Evolutionary conservation across 2,113 vertebrate species (phyloP), one percentile per base, ranked within the genome.

Genomic region (Edolisoma coerulescens): DNA sequence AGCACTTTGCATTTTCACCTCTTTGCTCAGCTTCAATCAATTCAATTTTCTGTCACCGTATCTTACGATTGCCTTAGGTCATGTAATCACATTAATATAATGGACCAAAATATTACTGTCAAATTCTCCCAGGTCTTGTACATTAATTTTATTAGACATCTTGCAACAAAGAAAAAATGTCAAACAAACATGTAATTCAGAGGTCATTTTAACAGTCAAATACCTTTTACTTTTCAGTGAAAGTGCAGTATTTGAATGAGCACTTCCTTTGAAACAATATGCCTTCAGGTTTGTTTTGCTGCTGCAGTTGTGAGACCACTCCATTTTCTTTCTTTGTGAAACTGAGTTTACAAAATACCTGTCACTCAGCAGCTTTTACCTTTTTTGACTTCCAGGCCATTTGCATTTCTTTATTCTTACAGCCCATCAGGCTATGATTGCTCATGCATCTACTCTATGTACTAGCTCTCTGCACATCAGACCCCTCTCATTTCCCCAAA

Each of bases 141-240:
- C 9, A 24, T 37, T 64, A 56, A 61, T 63, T 95, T 95, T 97
- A 97, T 96, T 97, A 90, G 77, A 67, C 60, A 81, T n/a, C 53
- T 79, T 67, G 39, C 63, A 92, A 93, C 77, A 75, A 89, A 73
- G 47, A 73, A 90, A 87, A 94, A 47, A 84, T 7, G 11, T 41
- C 32, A 42, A 93, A 73, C 57, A 88, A 90, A 89, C 6, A 42
- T 76, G 37, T 47, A 91, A 74, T 73, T 63, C 77, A 76, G 42
- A 47, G 80, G 67, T 69, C 21, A 83, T 45, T 81, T 93, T 33
- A 92, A 91, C 87, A 91, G 44, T 33, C 17, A 74, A 69, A 73
- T 53, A 56, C 16, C 19, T 69, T 71, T 49, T n/a, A 21, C 68
- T 91, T 89, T 39, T 69, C 64, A 81, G 39, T 44, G 33, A 27